Conservation (phyloP, 2,797 vertebrate species). For the Petrocephalus sullivani region DNA sequence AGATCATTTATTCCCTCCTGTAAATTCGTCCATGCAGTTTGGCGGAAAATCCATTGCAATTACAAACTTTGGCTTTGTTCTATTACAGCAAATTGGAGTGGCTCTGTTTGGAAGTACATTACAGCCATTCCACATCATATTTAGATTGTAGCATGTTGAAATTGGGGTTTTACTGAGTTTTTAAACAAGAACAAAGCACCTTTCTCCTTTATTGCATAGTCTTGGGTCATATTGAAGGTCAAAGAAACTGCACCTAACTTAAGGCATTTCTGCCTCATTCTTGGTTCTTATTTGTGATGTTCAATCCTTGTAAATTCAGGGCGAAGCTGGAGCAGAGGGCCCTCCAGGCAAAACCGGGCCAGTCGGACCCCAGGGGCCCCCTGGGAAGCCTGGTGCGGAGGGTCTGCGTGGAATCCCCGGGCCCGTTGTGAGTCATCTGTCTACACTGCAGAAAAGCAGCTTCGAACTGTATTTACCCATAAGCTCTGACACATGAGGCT, state of each 20-base stretch:
- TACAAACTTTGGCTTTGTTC: conserved; percentile 6
- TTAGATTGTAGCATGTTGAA: background rate
- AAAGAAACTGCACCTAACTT: too few relatives aligned
- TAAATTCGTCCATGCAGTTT: background rate
- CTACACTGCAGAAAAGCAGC: background rate
- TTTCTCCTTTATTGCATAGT: background rate
- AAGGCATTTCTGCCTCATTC: background rate
- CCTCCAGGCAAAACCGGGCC: conserved; percentile 90
- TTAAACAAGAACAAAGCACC: background rate
- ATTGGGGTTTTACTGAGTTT: background rate
- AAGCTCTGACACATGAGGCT: background rate
- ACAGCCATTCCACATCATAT: background rate
- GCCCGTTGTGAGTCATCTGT: conserved; percentile 76
- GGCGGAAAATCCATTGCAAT: conserved; percentile 1
- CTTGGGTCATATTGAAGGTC: background rate
- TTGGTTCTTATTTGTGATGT: conserved; percentile 28
- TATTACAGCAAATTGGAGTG: background rate
- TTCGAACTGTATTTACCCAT: background rate
- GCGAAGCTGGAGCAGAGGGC: conserved; percentile 90
- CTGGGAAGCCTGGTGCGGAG: conserved; percentile 87
- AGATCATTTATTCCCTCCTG: background rate
- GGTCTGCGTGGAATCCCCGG: conserved; percentile 94
- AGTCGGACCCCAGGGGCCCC: conserved; percentile 84
- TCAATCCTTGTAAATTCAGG: conserved; percentile 57
- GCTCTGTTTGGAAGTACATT: background rate